phyloP scores from a whole-genome alignment of 2,797 vertebrate species.

The Benthosema pterotum region DNA sequence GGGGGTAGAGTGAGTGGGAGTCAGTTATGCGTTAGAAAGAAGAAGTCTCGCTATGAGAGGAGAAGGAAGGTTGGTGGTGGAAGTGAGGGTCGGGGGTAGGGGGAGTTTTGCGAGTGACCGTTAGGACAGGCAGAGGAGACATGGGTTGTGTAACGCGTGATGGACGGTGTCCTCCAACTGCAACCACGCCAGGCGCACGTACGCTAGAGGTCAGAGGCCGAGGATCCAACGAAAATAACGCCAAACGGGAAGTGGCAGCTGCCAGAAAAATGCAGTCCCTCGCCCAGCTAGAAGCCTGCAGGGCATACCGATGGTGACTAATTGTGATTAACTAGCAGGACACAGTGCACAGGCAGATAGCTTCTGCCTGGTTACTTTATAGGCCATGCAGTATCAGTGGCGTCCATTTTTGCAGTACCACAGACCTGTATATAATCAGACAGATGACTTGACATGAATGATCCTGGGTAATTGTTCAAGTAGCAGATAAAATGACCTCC shows the following conservation, averaged over 20 bases:
- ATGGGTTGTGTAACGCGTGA: slow-evolving; percentile 65
- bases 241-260: slow-evolving; percentile 75
- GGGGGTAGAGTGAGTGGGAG: slow-evolving; percentile 9
- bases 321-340: slow-evolving; percentile 46
- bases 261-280: slow-evolving; percentile 68
- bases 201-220: slow-evolving; percentile 59
- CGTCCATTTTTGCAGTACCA: too few species aligned
- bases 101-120: slow-evolving; percentile 39
- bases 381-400: too few species aligned
- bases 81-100: slow-evolving; percentile 1
- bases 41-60: slow-evolving; percentile 24
- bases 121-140: slow-evolving; percentile 32
- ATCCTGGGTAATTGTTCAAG: too few species aligned
- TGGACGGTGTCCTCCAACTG: slow-evolving; percentile 59
- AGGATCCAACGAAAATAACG: slow-evolving; percentile 71
- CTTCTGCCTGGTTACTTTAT: slow-evolving; percentile 66
- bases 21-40: slow-evolving; percentile 7
- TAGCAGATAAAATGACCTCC: too few species aligned
- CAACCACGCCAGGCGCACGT: slow-evolving; percentile 55
- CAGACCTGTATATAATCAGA: too few species aligned
- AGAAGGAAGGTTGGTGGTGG: slow-evolving; percentile 17
- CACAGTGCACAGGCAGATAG: slow-evolving; percentile 50
- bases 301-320: slow-evolving; percentile 36
- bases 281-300: slow-evolving; percentile 60
- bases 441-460: too few species aligned